Evolutionary conservation across 2,797 vertebrate genomes (phyloP), one percentile per base, ranked within the genome.

Genomic region (Anguilla megastoma): DNA sequence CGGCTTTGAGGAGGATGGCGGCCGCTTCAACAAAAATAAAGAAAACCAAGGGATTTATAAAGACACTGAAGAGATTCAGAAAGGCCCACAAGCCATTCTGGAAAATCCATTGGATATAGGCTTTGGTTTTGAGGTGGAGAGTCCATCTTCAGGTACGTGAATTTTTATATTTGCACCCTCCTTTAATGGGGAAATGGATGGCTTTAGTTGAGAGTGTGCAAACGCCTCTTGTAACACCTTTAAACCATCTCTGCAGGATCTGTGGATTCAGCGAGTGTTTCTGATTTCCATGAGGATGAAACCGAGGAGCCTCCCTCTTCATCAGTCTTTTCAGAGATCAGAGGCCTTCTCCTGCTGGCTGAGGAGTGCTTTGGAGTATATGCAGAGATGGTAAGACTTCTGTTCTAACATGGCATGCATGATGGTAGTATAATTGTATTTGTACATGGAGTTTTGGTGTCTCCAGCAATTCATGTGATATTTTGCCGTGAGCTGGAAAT

Each of bases 11-110:
- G 94, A 96, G 74, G 95, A 96, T 52, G 89, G 90, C 0, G 94
- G 95, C 27, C 94, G 95, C 89, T 95, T 95, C 54, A 95, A 95
- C 89, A 93, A 91, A 91, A 96, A 96, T 88, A 91, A 96, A 92
- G 95, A 96, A 88, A 91, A 93, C 90, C 94, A 91, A 58, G 92
- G 87, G 0, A 91, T 82, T 74, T 93, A 95, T 18, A 90, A 93
- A 14, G 83, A 90, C 24, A 82, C 91, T 12, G 93, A 96, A 0
- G 93, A 95, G 45, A 91, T 94, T 71, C 93, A 94, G 56, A 95
- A 91, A 90, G 89, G 92, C 58, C 94, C 95, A 80, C 94, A 95
- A 90, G 90, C 93, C 71, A 94, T 93, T 86, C 83, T 95, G 82
- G 95, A 96, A 85, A 95, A 92, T 84, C 90, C 94, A 1, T 87